Base-by-base conservation (phyloP, 2,888 invertebrate species). In the Tiliacea citrago region DNA sequence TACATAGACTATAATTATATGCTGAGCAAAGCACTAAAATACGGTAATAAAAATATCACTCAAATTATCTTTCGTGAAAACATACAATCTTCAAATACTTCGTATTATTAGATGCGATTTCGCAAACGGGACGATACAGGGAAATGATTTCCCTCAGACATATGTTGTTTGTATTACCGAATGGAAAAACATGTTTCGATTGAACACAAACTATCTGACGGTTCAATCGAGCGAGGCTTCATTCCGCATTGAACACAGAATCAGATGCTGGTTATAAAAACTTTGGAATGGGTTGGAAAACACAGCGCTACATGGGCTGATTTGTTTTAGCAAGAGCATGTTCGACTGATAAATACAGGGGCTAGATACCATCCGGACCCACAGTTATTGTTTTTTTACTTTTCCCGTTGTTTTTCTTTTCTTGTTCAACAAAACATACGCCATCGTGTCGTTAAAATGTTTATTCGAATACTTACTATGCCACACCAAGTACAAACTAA, bases 141-240 rank as follows among this genome's bases (percentile, higher is more conserved):
- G 13, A 82, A 76, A 77, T 60, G 29, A 66, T 68, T 76, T 66
- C 58, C 53, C 62, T 68, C 29, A 62, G 81, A 81, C 57, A 47
- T 18, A 29, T 73, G 45, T 55, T 81, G 71, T 83, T 85, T 85
- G 82, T 81, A 69, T 72, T 67, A 63, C 73, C 16, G 49, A 83
- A 77, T 72, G 58, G 71, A 72, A 85, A 83, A 77, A 85, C 58
- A 85, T 67, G 68, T 76, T 57, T 39, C 65, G 45, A 81, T 76
- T 55, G 63, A 63, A 72, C 62, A 62, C 69, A 76, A 81, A 85
- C 82, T 71, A 73, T 68, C 63, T 62, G 29, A 53, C 21, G 12
- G 68, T 57, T 63, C 81, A 81, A 65, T 81, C 75, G 60, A 69
- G 70, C 66, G 72, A 60, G 58, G 47, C 63, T 68, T 55, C 58